Conservation (phyloP, 2,797 vertebrate species). For the Numenius phaeopus region DNA sequence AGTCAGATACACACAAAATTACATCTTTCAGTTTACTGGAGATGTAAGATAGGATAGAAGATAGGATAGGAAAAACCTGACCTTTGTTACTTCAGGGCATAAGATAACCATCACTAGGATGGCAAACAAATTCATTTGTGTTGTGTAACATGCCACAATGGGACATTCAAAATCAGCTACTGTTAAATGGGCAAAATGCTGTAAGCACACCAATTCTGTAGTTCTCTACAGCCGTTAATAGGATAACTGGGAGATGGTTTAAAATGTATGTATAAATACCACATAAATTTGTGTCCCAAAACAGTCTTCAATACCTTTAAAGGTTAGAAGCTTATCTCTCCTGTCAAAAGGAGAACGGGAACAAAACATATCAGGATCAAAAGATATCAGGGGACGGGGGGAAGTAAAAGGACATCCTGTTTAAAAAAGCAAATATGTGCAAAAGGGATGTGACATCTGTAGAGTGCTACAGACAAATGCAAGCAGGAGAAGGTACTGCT, state of each 20-base stretch:
- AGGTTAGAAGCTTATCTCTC: neutral
- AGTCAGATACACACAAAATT: neutral
- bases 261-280: neutral
- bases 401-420: slow-evolving; percentile 18
- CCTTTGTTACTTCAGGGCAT: neutral
- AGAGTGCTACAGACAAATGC: neutral
- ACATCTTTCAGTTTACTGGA: neutral
- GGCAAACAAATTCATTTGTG: neutral
- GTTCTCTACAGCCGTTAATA: neutral
- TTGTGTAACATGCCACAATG: neutral
- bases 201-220: neutral
- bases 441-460: neutral
- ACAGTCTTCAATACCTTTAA: neutral
- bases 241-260: neutral
- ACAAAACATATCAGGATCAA: neutral
- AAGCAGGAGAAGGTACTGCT: neutral
- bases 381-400: neutral
- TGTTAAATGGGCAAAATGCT: neutral
- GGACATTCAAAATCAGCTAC: neutral
- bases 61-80: neutral
- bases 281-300: neutral
- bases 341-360: neutral
- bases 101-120: neutral
- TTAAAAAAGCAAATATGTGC: neutral
- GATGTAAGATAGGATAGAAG: fast-evolving